These are phyloP conservation scores for Eristalis intricaria DNA, from an alignment of 2,888 invertebrate species.

Conservation along the genomic window DNA sequence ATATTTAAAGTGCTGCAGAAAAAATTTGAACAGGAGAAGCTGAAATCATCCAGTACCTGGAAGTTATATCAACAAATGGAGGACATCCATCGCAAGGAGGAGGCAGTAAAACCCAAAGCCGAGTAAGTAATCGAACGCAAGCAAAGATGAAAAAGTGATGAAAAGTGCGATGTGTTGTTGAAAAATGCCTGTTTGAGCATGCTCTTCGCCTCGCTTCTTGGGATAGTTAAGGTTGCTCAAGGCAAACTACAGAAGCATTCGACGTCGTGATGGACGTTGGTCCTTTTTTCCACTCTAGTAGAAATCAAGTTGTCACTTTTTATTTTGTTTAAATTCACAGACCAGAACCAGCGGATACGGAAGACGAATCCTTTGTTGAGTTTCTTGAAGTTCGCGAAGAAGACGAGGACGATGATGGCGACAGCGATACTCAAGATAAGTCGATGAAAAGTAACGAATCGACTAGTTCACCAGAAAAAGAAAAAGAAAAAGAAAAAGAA, in stretches of 20 bases:
- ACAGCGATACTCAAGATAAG: conserved; percentile 78
- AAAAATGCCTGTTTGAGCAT: too few species aligned
- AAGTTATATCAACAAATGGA: conserved; percentile 79
- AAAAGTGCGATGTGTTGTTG: neutral
- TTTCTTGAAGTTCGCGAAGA: conserved; percentile 80
- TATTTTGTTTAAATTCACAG: conserved; percentile 68
- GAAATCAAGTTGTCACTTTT: neutral
- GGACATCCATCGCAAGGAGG: conserved; percentile 74
- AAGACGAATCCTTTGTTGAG: conserved; percentile 79
- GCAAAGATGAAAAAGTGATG: neutral
- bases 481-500: conserved; percentile 76
- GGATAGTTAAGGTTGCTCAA: too few species aligned
- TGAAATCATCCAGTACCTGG: conserved; percentile 78
- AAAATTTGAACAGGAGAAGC: conserved; percentile 79
- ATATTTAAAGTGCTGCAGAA: conserved; percentile 80
- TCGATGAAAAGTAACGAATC: conserved; percentile 73
- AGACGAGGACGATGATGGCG: conserved; percentile 77
- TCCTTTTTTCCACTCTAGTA: neutral
- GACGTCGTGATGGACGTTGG: rapidly evolving
- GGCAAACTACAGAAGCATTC: neutral
- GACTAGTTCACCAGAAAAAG: conserved; percentile 77
- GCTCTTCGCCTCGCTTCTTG: too few species aligned
- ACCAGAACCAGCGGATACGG: conserved; percentile 75
- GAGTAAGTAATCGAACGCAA: conserved; percentile 75
- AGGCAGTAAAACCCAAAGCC: conserved; percentile 71